Conservation (phyloP, 1,140 invertebrate genomes). For the Ceratitis capitata region DNA sequence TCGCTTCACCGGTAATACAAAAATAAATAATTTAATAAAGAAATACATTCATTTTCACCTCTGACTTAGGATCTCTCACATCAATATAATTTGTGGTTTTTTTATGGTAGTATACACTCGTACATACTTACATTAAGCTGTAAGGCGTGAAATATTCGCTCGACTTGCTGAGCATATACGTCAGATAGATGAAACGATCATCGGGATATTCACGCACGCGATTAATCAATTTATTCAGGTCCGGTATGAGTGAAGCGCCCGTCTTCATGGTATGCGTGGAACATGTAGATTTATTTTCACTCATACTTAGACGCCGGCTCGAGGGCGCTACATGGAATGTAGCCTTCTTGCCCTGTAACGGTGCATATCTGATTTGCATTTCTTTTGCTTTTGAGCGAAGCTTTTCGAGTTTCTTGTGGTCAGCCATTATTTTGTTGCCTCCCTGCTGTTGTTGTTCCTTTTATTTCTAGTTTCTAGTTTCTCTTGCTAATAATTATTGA, state of each 20-base stretch:
- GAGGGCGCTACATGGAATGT: neutral
- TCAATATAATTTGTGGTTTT: too few relatives aligned
- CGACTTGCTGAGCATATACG: constrained; percentile 73
- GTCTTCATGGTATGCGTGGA: constrained; percentile 44
- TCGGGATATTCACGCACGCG: constrained; percentile 60
- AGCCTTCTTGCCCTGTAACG: neutral
- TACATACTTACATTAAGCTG: constrained; percentile 68
- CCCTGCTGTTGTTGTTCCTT: neutral
- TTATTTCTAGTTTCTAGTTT: too few relatives aligned
- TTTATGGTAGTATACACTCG: too few relatives aligned
- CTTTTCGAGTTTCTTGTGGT: neutral
- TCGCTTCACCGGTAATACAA: too few relatives aligned
- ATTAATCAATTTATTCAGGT: constrained; percentile 52
- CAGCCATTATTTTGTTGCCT: neutral
- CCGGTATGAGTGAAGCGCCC: constrained; percentile 58
- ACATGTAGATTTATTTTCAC: neutral
- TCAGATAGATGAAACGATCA: constrained; percentile 74
- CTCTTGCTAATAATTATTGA: neutral
- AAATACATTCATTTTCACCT: too few relatives aligned
- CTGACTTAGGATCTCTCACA: too few relatives aligned
- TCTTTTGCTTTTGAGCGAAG: neutral
- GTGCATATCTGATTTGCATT: constrained; percentile 11
- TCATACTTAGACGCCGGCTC: neutral
- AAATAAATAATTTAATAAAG: too few relatives aligned
- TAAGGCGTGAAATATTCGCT: constrained; percentile 78